These are phyloP conservation scores for Athrips mouffetella DNA, from an alignment of 2,888 invertebrate species.

Conservation along the genomic window DNA sequence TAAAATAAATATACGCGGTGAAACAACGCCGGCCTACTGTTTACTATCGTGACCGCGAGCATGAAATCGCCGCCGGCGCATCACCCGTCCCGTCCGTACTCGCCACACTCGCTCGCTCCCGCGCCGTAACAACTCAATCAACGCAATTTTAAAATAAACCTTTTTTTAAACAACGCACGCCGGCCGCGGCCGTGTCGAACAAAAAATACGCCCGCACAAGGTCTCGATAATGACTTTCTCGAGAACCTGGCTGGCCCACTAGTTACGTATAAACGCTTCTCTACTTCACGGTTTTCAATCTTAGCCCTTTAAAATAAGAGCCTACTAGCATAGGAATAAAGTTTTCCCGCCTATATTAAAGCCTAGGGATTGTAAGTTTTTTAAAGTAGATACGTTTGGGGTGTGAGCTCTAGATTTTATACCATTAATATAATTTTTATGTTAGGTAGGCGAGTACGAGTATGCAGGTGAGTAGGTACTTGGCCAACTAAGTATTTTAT, in stretches of 20 bases:
- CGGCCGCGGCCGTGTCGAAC: slow-evolving; percentile 42
- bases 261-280: slow-evolving; percentile 32
- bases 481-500: too few species aligned
- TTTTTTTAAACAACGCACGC: slow-evolving; percentile 52
- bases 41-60: slow-evolving; percentile 4
- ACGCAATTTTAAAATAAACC: slow-evolving; percentile 67
- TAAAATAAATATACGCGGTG: slow-evolving; percentile 19
- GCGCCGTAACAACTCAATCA: slow-evolving; percentile 71
- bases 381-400: too few species aligned
- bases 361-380: too few species aligned
- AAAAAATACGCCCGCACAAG: slow-evolving; percentile 58
- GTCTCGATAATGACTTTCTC: slow-evolving; percentile 67
- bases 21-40: slow-evolving; percentile 13
- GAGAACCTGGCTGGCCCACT: slow-evolving; percentile 35
- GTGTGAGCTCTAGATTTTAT: too few species aligned
- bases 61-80: not conserved
- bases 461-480: too few species aligned
- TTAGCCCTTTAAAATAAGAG: too few species aligned
- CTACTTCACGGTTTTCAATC: not conserved
- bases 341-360: too few species aligned
- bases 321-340: too few species aligned
- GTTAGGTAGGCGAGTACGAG: too few species aligned
- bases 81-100: slow-evolving; percentile 25
- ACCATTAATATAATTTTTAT: too few species aligned
- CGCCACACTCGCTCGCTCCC: slow-evolving; percentile 35